Base-by-base conservation (phyloP, 2,113 vertebrate genomes). In the Carollia perspicillata region DNA sequence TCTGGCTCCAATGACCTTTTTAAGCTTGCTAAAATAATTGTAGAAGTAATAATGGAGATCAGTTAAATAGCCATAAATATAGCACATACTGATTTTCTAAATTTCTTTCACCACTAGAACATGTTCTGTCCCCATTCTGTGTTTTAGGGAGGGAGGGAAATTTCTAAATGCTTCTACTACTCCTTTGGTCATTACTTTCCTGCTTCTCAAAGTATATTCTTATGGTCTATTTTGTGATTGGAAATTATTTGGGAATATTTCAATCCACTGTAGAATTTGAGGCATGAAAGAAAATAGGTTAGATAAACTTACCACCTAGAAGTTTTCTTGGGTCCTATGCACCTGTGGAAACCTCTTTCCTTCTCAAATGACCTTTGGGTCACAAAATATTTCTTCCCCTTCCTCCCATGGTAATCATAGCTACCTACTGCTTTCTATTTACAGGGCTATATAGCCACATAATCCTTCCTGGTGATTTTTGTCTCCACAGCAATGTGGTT, bases 391-490 rank as follows among this genome's bases (percentile, higher is more conserved):
- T 63, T 23, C 33, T 88, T 74, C 20, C 23, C 16, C 3, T 55
- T 42, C 20, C 33, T 92, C 20, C 2, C 28, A 40, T 37, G 22
- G 8, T 80, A 47, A 42, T 80, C 40, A 42, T 53, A 69, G 3
- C 51, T 89, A 23, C 58, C 16, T 75, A n/a, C n/a, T 69, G 30
- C 33, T 85, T 95, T 49, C 44, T 53, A 40, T 80, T 68, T 53
- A 12, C 23, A 22, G 23, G 3, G n/a, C n/a, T 78, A 26, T 16
- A 49, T 68, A n/a, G 26, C 33, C 65, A 30, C 28, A 89, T 47
- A 69, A 68, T 88, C 78, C 47, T 92, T 93, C 26, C 63, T 75
- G 66, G 66, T 51, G 40, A 74, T 65, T 84, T 77, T 96, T 84
- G 47, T 92, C 80, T 87, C 23, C 60, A 84, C 35, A 58, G 44